Evolutionary conservation across 2,113 vertebrate genomes (phyloP).

Genomic region (Peromyscus maniculatus): DNA sequence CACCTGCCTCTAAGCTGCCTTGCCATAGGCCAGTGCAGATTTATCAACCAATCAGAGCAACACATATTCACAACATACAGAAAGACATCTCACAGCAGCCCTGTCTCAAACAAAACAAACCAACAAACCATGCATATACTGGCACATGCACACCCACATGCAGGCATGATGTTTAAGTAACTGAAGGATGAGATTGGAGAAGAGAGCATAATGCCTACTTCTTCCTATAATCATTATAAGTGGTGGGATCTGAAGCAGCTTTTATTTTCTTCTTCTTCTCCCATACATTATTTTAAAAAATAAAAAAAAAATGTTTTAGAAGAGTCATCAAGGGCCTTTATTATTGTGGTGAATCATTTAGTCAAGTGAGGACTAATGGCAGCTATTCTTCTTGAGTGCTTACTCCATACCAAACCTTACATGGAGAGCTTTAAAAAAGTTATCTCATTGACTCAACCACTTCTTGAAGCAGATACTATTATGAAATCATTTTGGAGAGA

Average conservation of each 20-base stretch:
- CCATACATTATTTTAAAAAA: not conserved
- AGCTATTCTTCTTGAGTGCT: slow-evolving; percentile 47
- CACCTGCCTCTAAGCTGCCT: no score
- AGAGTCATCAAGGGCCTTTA: not conserved
- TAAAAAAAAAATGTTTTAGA: slow-evolving; percentile 17
- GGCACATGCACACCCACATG: not conserved
- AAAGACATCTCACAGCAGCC: no score
- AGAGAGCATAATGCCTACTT: not conserved
- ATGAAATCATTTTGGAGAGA: not conserved
- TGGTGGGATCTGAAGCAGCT: not conserved
- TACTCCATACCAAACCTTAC: not conserved
- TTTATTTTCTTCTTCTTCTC: slow-evolving; percentile 29
- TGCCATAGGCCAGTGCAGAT: no score
- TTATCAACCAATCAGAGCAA: no score
- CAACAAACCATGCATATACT: not conserved
- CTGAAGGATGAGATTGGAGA: not conserved
- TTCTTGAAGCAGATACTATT: slow-evolving; percentile 8
- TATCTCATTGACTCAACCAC: not conserved
- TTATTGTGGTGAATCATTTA: slow-evolving; percentile 22
- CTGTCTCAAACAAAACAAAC: not conserved
- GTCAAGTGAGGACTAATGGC: slow-evolving; percentile 16
- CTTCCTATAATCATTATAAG: not conserved
- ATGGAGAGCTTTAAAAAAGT: not conserved
- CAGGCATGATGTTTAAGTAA: not conserved
- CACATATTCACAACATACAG: no score